These are phyloP conservation scores for Scotopteryx bipunctaria DNA, from an alignment of 2,888 invertebrate species.

Conservation along the genomic window DNA sequence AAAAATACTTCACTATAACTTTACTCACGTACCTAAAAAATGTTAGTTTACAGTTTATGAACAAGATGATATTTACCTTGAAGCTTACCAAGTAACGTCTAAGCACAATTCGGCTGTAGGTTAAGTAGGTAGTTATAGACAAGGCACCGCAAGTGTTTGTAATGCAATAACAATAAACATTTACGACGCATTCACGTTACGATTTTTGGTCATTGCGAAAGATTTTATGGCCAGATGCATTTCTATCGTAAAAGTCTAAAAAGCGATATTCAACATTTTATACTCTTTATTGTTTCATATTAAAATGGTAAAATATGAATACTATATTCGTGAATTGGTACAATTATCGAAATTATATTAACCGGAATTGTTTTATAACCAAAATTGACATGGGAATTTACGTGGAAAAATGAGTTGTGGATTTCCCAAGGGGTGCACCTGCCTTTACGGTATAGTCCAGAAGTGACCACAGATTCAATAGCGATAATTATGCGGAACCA, in stretches of 20 bases:
- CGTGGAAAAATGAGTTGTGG: slow-evolving; percentile 15
- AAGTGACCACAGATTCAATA: slow-evolving; percentile 75
- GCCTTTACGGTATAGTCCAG: slow-evolving; percentile 39
- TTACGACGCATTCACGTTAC: slow-evolving; percentile 56
- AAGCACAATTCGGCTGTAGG: slow-evolving; percentile 10
- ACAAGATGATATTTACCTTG: background rate
- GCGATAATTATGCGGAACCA: slow-evolving; percentile 74
- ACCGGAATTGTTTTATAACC: slow-evolving; percentile 23
- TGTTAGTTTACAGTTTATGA: too few relatives aligned
- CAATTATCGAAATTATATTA: slow-evolving; percentile 24
- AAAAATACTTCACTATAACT: too few relatives aligned
- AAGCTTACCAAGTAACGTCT: slow-evolving; percentile 11
- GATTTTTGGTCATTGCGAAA: slow-evolving; percentile 44
- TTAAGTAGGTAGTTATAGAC: slow-evolving; percentile 17
- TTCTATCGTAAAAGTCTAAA: slow-evolving; percentile 31
- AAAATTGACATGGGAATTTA: slow-evolving; percentile 27
- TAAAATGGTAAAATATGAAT: slow-evolving; percentile 22
- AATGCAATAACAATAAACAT: slow-evolving; percentile 51
- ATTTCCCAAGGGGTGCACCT: slow-evolving; percentile 57
- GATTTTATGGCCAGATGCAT: slow-evolving; percentile 38
- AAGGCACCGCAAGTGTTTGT: slow-evolving; percentile 28
- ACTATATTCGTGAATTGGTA: slow-evolving; percentile 15
- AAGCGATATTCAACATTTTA: slow-evolving; percentile 23
- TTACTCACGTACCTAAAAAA: too few relatives aligned
- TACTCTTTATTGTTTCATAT: slow-evolving; percentile 19